Conservation (phyloP, 2,888 invertebrate species). For the Elysia crispata region DNA sequence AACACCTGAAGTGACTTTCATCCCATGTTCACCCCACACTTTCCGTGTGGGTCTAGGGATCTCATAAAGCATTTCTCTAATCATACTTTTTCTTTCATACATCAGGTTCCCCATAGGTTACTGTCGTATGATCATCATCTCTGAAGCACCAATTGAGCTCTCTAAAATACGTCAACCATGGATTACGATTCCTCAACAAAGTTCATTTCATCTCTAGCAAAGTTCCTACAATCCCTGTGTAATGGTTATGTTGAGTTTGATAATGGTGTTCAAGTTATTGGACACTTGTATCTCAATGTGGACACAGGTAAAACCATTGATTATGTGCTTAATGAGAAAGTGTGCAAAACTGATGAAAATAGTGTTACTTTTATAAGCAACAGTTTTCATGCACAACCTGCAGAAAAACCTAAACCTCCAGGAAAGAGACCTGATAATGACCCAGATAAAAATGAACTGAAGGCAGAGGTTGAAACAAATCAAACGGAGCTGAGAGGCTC, state of each 20-base stretch:
- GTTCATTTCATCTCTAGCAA: slow-evolving; percentile 53
- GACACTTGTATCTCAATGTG: slow-evolving; percentile 55
- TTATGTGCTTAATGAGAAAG: slow-evolving; percentile 55
- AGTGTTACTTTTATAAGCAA: slow-evolving; percentile 55
- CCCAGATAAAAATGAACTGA: slow-evolving; percentile 20
- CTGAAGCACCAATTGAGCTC: no score
- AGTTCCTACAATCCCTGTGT: slow-evolving; percentile 54
- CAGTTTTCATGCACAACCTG: slow-evolving; percentile 54
- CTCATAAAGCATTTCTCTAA: no score
- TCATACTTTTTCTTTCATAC: no score
- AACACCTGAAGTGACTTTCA: no score
- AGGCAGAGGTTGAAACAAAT: background rate
- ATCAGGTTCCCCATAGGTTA: no score
- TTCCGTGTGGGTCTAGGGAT: no score
- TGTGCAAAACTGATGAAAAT: slow-evolving; percentile 54
- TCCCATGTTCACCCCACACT: no score
- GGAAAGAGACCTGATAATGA: slow-evolving; percentile 25
- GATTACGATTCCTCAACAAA: slow-evolving; percentile 54
- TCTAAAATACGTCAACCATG: slow-evolving; percentile 24
- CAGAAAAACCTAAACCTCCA: slow-evolving; percentile 46
- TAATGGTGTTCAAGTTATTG: slow-evolving; percentile 52
- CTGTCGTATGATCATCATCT: no score
- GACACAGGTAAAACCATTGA: slow-evolving; percentile 54
- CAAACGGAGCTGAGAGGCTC: slow-evolving; percentile 44
- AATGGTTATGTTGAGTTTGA: slow-evolving; percentile 56